Percentiles rank a stretch among this genome's conserved stretches.
These are phyloP conservation scores for Picus viridis DNA, from an alignment of 2,797 vertebrate genomes.

Conservation along the genomic window DNA sequence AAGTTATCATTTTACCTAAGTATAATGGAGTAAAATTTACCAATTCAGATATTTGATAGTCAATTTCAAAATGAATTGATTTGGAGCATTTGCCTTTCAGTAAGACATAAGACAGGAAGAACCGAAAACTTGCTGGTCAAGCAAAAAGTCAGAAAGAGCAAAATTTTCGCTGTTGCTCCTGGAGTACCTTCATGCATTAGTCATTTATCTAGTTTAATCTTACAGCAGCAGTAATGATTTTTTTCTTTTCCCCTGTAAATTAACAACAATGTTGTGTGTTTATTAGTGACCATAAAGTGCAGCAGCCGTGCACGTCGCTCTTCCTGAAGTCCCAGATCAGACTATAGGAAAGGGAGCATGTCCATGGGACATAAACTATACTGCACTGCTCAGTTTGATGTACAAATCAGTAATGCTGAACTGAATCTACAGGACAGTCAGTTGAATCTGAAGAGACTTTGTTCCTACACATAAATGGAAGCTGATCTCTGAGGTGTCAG, in stretches of 20 bases:
- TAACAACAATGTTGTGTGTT: not conserved
- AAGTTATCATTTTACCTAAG: not conserved
- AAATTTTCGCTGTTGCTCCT: not conserved
- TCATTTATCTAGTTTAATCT: not conserved
- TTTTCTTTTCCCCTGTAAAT: not conserved
- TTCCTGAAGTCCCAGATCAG: not conserved
- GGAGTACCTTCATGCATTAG: not conserved
- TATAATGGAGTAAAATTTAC: not conserved
- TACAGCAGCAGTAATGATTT: not conserved
- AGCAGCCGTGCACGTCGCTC: not conserved
- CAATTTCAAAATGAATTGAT: not conserved
- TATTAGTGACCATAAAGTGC: not conserved
- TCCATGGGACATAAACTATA: not conserved
- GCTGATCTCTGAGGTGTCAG: conserved; percentile 47
- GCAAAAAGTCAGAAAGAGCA: not conserved
- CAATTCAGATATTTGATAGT: not conserved
- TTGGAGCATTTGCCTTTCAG: not conserved
- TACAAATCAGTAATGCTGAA: conserved; percentile 48
- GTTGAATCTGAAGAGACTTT: conserved; percentile 64
- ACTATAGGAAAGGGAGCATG: not conserved
- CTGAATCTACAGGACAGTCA: conserved; percentile 36
- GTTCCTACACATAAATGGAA: conserved; percentile 36
- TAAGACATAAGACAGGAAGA: not conserved
- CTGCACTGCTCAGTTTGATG: conserved; percentile 19
- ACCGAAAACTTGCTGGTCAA: not conserved